These are phyloP conservation scores for Blennius ocellaris DNA, from an alignment of 2,113 vertebrate species.

Conservation along the genomic window DNA sequence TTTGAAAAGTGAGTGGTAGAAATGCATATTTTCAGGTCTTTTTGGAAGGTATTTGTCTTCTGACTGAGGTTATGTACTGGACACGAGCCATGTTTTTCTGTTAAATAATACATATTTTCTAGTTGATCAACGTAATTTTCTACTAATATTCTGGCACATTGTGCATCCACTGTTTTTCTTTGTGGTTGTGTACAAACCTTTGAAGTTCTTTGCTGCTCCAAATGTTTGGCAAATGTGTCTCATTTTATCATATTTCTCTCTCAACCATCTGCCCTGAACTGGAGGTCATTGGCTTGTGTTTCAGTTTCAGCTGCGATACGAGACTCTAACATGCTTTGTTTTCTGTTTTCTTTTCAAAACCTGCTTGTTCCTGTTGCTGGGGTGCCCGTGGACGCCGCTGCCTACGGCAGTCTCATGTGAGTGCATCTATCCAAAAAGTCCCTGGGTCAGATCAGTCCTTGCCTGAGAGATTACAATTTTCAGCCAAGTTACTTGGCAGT, in stretches of 20 bases:
- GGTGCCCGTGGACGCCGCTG: conserved; percentile 45
- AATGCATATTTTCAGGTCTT: too few relatives aligned
- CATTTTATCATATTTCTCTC: neutral
- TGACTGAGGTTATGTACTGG: too few relatives aligned
- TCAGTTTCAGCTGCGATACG: neutral
- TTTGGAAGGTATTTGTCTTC: too few relatives aligned
- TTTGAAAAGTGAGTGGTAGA: too few relatives aligned
- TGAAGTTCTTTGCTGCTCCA: neutral
- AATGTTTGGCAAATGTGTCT: neutral
- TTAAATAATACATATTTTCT: too few relatives aligned
- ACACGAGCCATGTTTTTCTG: too few relatives aligned
- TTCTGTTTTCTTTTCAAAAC: conserved; percentile 37
- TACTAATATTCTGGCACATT: neutral
- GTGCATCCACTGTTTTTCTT: neutral
- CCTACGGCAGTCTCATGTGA: conserved; percentile 76
- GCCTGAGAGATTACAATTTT: neutral
- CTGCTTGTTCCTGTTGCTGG: conserved; percentile 22
- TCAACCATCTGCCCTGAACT: neutral
- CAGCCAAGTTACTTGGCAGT: neutral
- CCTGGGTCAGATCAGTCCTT: conserved; percentile 5
- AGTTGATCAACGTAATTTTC: too few relatives aligned
- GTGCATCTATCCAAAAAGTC: conserved; percentile 48
- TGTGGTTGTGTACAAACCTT: neutral
- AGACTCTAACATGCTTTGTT: conserved; percentile 51
- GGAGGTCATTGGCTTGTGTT: neutral